phyloP scores from a whole-genome alignment of 2,113 vertebrate genomes.

The Tragelaphus scriptus region DNA sequence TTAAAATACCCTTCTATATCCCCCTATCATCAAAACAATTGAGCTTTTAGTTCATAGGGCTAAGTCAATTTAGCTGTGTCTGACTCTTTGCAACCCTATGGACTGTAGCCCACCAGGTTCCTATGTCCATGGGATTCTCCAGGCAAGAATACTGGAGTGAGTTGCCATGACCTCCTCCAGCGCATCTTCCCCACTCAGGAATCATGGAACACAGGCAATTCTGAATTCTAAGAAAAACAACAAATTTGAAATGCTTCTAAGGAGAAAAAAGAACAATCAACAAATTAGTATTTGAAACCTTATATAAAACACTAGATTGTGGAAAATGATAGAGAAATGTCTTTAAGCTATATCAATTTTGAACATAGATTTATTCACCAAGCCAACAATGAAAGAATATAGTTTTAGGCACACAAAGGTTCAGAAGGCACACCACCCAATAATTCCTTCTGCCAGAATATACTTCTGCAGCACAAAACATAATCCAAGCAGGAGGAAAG shows the following conservation, averaged over 20 bases:
- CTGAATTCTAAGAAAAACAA: neutral
- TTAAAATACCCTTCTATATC: neutral
- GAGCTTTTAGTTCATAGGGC: neutral
- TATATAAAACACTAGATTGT: neutral
- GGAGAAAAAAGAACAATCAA: neutral
- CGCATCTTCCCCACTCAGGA: neutral
- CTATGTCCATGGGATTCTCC: neutral
- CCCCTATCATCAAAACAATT: neutral
- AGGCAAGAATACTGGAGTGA: neutral
- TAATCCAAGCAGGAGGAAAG: neutral
- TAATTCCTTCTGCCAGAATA: neutral
- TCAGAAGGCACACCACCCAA: neutral
- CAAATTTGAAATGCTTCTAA: neutral
- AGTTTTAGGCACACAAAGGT: neutral
- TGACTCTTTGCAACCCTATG: neutral
- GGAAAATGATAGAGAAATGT: neutral
- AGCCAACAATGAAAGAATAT: neutral
- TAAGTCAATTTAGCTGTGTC: neutral
- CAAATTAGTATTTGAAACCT: neutral
- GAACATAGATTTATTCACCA: neutral
- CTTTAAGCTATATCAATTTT: neutral
- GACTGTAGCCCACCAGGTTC: neutral
- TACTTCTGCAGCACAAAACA: neutral
- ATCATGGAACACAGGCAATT: neutral
- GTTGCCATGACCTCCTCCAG: neutral